phyloP scores from a whole-genome alignment of 2,797 vertebrate species.

The Anguilla obscura region DNA sequence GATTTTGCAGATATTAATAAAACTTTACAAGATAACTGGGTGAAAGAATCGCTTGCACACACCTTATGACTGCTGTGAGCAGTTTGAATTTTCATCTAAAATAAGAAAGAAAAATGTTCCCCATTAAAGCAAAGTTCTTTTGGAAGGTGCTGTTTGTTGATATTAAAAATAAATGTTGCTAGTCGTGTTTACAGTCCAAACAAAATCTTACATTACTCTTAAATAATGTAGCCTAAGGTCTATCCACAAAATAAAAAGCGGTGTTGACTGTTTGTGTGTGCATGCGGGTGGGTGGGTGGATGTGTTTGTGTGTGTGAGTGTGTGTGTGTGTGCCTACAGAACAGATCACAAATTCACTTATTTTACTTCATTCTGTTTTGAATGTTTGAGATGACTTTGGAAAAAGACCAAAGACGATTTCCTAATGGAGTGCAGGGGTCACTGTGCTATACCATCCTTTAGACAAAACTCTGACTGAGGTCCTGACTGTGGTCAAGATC shows the following conservation, averaged over 20 bases:
- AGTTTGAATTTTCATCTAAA: neutral
- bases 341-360: neutral
- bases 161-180: conserved; percentile 1
- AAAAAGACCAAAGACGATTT: neutral
- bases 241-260: neutral
- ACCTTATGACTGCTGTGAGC: neutral
- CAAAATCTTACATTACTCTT: too few relatives aligned
- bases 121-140: neutral
- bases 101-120: neutral
- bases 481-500: neutral
- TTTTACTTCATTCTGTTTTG: neutral
- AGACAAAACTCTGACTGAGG: neutral
- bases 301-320: neutral
- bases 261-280: neutral
- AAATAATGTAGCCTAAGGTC: neutral
- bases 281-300: too few relatives aligned
- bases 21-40: neutral
- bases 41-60: neutral
- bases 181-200: neutral
- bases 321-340: neutral
- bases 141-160: neutral
- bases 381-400: neutral
- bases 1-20: neutral
- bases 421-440: neutral
- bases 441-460: neutral